Base-by-base conservation (phyloP, 1,140 invertebrate species). In the Kradibia gibbosae region DNA sequence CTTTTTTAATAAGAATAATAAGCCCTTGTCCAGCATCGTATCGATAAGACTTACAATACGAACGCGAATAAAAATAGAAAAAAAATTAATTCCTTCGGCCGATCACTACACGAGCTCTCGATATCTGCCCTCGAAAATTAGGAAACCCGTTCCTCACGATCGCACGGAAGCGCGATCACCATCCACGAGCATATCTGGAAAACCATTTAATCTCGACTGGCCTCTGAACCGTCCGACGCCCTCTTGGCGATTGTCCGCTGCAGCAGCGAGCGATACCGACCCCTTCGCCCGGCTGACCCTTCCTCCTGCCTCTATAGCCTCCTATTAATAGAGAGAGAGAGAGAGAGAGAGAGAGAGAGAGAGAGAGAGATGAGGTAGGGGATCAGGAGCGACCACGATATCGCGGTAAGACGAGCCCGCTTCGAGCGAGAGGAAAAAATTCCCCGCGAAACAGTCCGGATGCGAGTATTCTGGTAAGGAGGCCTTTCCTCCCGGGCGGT, bases 31-130 rank as follows among this genome's bases (percentile, higher is more conserved):
- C 0, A 76, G 20, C 28, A 39, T 10, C 13, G 57, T 17, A 48
- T 17, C 48, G 70, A 80, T 74, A 80, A 65, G 10, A 53, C 55
- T 73, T 74, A 39, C 55, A 71, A 74, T 65, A 74, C 67, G 55
- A 80, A 80, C 5, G 31, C 20, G 15, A 67, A 67, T 22, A 39
- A 39, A 67, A 5, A 25, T n/a, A n/a, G n/a, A n/a, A n/a, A n/a
- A n/a, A n/a, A n/a, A n/a, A n/a, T n/a, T n/a, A n/a, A n/a, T n/a
- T n/a, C n/a, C n/a, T n/a, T 36, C 62, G 15, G 5, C 13, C 25
- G 55, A 28, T 28, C n/a, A 60, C 17, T 60, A 28, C 55, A 28
- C 55, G 31, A 28, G 25, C 25, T 55, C 55, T 34, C 28, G 57
- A 1, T 3, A 3, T 15, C 28, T 22, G 8, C 45, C 45, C 45